Base-by-base conservation (phyloP, 1,140 invertebrate species). In the Leptoteleia sp. region DNA sequence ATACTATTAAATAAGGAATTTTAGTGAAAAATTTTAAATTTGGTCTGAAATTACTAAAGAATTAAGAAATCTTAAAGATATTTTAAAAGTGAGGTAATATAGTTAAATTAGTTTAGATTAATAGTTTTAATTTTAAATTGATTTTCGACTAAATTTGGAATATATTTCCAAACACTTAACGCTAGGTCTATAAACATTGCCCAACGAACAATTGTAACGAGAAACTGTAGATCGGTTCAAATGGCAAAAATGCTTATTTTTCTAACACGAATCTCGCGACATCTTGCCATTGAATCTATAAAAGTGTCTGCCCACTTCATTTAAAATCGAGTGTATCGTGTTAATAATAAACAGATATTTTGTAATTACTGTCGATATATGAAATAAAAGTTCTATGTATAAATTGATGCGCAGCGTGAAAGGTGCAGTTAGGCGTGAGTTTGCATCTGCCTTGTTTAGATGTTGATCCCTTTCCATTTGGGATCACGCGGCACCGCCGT, bases 331-430 rank as follows among this genome's bases (percentile, higher is more conserved):
- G 40, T 65, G 12, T 13, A 75, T 64, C 15, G 29, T 50, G 57
- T 47, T 57, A 22, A 35, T 65, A 22, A 40, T 43, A 73, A 48
- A 62, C 48, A 54, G 54, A 70, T 70, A 64, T 55, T 76, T 79
- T 72, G 68, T 79, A 73, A 79, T 72, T 67, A 55, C 11, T 64
- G 47, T 79, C 54, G 25, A 73, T 57, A n/a, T n/a, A 65, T 35
- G 7, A 55, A 73, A 64, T 57, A 73, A 72, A 73, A 43, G 8
- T 45, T 38, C 4, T 62, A 35, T 62, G 17, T 43, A 62, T 43
- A 50, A 70, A 54, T 27, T 57, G 27, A 42, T 47, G 3, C 3
- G 6, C 22, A 25, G 22, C 6, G 3, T 6, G 3, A 54, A 70
- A 76, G 33, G 42, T 65, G 57, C 16, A 37, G 27, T 35, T 62